Base-by-base conservation (phyloP, 1,140 invertebrate genomes). In the Ptiloglossa arizonensis region DNA sequence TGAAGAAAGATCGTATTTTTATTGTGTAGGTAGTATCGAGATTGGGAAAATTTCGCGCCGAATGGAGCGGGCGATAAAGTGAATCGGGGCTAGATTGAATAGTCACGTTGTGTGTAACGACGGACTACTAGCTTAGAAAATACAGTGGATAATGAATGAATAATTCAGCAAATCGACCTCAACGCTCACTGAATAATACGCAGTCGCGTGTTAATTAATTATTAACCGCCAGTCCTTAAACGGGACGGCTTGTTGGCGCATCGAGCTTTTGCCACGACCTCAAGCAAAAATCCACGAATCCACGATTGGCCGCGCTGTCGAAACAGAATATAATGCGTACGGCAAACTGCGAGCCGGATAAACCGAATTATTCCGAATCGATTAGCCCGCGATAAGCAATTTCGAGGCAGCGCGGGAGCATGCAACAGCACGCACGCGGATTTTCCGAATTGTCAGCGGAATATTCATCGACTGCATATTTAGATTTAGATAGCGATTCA, bases 281-380 rank as follows among this genome's bases (percentile, higher is more conserved):
- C 15, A 27, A 8, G 22, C 22, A 46, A 64, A 64, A 64, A 64
- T 29, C 24, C 17, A n/a, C 8, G 57, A 67, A 32, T 13, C 11
- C n/a, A 9, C 56, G n/a, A 32, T 27, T 3, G 6, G 5, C 50
- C 24, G 5, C 3, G 32, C 54, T 15, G 19, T 35, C 68, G 41
- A 35, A 71, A 48, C 29, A 24, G 54, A 35, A 60, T 32, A 29
- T 29, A 50, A 50, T 22, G 29, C 22, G 44, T 5, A 13, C 35
- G 57, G 35, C 32, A 38, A 60, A 60, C 35, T 38, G 57, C 9
- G 57, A 0, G 6, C 32, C 2, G 63, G 6, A 22, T 46, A 54
- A 52, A 54, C n/a, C 64, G 19, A 38, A 67, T 67, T 67, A 67
- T 67, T 67, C 64, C 64, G 64, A 38, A 60, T 71, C 57, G 56